Evolutionary conservation across 2,113 vertebrate species (phyloP).

Genomic region (Phalacrocorax pelagicus): DNA sequence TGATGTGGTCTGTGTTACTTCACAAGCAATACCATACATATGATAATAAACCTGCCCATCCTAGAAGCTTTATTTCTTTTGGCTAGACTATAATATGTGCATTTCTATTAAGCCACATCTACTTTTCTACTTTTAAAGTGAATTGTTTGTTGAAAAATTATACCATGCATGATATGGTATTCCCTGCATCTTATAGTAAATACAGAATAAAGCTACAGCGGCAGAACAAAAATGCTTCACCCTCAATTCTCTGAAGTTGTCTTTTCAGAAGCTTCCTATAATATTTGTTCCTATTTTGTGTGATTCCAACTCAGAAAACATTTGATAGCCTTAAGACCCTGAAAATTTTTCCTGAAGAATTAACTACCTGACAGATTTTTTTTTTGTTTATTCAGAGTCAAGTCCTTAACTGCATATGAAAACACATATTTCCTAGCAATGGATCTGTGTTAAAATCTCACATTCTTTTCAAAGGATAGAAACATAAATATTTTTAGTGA

Average conservation of each 20-base stretch:
- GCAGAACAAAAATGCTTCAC: not conserved
- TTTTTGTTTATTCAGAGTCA: not conserved
- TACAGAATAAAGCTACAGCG: not conserved
- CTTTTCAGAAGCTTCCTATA: not conserved
- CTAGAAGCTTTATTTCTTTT: not conserved
- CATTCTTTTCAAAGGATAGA: not conserved
- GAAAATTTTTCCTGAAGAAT: not conserved
- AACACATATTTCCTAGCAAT: not conserved
- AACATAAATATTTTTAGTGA: not conserved
- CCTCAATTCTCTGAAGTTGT: not conserved
- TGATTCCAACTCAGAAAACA: not conserved
- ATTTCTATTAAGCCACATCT: not conserved
- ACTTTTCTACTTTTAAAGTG: not conserved
- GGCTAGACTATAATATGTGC: not conserved
- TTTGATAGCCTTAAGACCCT: not conserved
- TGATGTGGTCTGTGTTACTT: not conserved
- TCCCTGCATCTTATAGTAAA: not conserved
- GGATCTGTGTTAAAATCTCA: not conserved
- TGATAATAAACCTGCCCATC: not conserved
- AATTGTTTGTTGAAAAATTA: not conserved
- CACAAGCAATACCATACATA: not conserved
- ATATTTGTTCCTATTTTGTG: not conserved
- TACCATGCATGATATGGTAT: fast-evolving
- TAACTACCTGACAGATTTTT: not conserved
- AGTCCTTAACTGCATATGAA: not conserved